Conservation (phyloP, 2,113 vertebrate species). For the Ursus arctos region DNA sequence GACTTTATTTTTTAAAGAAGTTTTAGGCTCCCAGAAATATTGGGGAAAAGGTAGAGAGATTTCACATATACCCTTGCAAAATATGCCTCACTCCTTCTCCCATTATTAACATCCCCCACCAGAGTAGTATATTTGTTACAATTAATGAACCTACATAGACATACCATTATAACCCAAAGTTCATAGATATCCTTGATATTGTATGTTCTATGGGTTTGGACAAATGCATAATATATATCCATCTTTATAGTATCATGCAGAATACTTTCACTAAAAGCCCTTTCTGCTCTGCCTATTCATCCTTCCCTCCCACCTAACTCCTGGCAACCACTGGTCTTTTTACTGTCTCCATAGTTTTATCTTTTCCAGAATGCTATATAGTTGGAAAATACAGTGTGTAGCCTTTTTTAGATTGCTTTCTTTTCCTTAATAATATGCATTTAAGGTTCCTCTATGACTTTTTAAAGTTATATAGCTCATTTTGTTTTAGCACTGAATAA, state of each 20-base stretch:
- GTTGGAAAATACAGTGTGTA: not conserved
- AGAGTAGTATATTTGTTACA: not conserved
- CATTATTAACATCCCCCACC: not conserved
- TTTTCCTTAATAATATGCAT: not conserved
- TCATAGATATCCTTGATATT: not conserved
- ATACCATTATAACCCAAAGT: not conserved
- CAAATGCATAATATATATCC: not conserved
- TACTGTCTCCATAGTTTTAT: not conserved
- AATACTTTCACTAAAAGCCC: not conserved
- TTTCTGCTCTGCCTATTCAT: not conserved
- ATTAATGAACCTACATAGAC: not conserved
- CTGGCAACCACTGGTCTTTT: not conserved
- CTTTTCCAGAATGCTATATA: not conserved
- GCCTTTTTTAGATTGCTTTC: not conserved
- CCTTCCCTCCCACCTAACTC: not conserved
- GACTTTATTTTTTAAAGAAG: not conserved
- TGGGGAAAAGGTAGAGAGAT: not conserved
- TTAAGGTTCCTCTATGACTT: not conserved
- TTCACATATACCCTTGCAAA: not conserved
- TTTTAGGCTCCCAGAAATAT: not conserved
- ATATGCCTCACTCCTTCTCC: not conserved
- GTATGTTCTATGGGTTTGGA: not conserved
- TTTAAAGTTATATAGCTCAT: not conserved
- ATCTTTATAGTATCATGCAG: not conserved
- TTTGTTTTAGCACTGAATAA: not conserved